Conservation (phyloP, 2,888 invertebrate species). For the Leptopterna dolabrata region DNA sequence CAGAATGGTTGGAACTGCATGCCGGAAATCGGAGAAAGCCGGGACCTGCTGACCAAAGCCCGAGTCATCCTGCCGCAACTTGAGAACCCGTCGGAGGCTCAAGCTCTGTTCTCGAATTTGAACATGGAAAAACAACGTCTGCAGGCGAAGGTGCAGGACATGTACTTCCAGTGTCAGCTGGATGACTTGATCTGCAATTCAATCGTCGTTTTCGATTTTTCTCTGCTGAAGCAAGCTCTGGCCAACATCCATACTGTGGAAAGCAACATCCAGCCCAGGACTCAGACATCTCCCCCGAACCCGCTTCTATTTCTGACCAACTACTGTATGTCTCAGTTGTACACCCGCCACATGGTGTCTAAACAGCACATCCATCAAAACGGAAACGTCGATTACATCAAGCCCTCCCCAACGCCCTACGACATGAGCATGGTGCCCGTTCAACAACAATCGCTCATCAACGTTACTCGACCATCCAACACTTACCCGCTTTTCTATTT, state of each 20-base stretch:
- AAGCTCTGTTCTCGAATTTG: constrained; percentile 73
- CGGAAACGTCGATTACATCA: constrained; percentile 68
- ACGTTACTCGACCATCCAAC: constrained; percentile 64
- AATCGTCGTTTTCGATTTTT: constrained; percentile 76
- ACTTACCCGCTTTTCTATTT: constrained; percentile 77
- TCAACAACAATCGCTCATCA: constrained; percentile 64
- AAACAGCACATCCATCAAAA: constrained; percentile 69
- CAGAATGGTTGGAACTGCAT: constrained; percentile 76
- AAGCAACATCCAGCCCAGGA: constrained; percentile 66
- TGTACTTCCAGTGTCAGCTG: constrained; percentile 78
- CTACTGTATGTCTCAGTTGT: constrained; percentile 80
- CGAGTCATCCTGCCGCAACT: constrained; percentile 73
- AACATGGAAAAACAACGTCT: constrained; percentile 76
- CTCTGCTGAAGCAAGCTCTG: constrained; percentile 75
- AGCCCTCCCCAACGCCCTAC: constrained; percentile 54
- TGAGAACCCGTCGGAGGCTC: constrained; percentile 73
- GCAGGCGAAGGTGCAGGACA: constrained; percentile 75
- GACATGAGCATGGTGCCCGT: constrained; percentile 61
- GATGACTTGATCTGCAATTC: constrained; percentile 78
- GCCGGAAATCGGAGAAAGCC: constrained; percentile 75
- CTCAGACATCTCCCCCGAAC: constrained; percentile 68
- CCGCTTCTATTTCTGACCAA: constrained; percentile 80
- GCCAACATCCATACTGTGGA: constrained; percentile 75
- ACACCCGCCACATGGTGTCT: constrained; percentile 74
- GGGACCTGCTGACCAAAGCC: constrained; percentile 74